These are phyloP conservation scores for Ceramica pisi DNA, from an alignment of 2,888 invertebrate species.

Conservation along the genomic window DNA sequence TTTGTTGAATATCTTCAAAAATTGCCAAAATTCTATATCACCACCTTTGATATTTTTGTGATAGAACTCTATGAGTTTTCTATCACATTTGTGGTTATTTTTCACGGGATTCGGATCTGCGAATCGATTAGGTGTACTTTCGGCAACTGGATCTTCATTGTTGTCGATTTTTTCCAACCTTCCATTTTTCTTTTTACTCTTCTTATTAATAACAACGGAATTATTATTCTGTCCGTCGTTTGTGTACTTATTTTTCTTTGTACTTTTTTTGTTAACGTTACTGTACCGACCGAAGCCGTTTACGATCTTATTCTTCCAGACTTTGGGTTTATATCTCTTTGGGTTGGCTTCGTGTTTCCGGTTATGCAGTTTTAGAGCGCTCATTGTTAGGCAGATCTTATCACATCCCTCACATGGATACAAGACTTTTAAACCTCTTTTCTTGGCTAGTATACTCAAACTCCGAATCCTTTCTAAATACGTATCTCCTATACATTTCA, in stretches of 20 bases:
- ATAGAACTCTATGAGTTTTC: slow-evolving; percentile 80
- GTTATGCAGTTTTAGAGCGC: slow-evolving; percentile 79
- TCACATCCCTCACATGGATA: slow-evolving; percentile 82
- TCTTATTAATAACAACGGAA: background rate
- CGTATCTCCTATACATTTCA: slow-evolving; percentile 61
- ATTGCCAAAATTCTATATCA: slow-evolving; percentile 86
- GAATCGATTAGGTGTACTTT: slow-evolving; percentile 63
- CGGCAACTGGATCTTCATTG: background rate
- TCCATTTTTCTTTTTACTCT: background rate
- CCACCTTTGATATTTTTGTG: slow-evolving; percentile 81
- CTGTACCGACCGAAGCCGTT: slow-evolving; percentile 32
- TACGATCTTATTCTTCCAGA: slow-evolving; percentile 76
- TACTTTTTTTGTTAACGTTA: slow-evolving; percentile 15
- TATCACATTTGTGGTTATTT: slow-evolving; percentile 83
- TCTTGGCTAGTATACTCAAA: slow-evolving; percentile 74
- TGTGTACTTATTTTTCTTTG: slow-evolving; percentile 12
- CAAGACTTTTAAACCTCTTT: slow-evolving; percentile 74
- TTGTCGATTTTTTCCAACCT: background rate
- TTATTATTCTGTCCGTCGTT: slow-evolving; percentile 4
- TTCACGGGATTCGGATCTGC: slow-evolving; percentile 78
- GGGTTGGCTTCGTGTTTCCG: slow-evolving; percentile 79
- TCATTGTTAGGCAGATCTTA: slow-evolving; percentile 79
- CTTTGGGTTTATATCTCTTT: slow-evolving; percentile 79
- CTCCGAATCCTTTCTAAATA: slow-evolving; percentile 77
- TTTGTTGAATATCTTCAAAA: slow-evolving; percentile 84